These are phyloP conservation scores for Eulemur macaco DNA, from an alignment of 2,113 vertebrate genomes.

Conservation along the genomic window DNA sequence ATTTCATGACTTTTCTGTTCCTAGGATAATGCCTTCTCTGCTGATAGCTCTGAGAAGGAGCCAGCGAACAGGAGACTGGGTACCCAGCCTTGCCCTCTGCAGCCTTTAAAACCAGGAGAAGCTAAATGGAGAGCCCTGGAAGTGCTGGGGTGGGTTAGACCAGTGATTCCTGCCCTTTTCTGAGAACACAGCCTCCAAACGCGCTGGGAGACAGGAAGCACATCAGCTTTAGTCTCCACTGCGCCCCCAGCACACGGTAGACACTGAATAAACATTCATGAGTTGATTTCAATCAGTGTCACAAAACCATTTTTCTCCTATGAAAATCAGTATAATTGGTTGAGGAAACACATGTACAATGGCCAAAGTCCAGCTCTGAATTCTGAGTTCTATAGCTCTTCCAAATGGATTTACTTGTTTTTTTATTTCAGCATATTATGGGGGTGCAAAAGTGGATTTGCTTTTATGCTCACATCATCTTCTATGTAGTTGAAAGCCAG, in stretches of 20 bases:
- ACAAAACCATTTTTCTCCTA: not conserved
- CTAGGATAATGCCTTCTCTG: not conserved
- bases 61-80: not conserved
- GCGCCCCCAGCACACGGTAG: not conserved
- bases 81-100: not conserved
- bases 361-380: not conserved
- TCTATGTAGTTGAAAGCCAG: not conserved
- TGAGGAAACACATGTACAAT: not conserved
- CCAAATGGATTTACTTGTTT: not conserved
- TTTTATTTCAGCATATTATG: no score
- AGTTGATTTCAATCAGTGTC: not conserved
- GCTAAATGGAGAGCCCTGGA: not conserved
- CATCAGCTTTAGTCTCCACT: not conserved
- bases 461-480: not conserved
- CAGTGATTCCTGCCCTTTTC: not conserved
- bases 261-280: not conserved
- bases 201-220: not conserved
- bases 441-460: not conserved
- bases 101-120: not conserved
- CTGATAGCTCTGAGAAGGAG: not conserved
- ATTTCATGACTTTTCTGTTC: not conserved
- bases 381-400: not conserved
- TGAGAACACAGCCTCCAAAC: not conserved
- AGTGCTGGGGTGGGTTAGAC: not conserved
- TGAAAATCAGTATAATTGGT: not conserved